Evolutionary conservation across 1,140 invertebrate genomes (phyloP).

Genomic region (Camponotus vicinus): DNA sequence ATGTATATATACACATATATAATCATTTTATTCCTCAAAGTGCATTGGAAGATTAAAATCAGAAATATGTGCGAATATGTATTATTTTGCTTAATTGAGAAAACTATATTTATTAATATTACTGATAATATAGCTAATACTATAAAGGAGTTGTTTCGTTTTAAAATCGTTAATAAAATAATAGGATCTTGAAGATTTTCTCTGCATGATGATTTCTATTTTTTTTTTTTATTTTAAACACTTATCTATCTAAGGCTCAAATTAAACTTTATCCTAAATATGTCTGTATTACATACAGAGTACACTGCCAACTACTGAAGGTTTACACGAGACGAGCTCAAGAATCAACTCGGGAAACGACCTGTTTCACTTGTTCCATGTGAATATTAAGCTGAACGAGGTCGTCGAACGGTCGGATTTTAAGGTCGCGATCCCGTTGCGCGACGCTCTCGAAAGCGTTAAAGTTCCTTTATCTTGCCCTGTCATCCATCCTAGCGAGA

Average conservation of each 20-base stretch:
- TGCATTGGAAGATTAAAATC: background rate
- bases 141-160: background rate
- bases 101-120: background rate
- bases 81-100: background rate
- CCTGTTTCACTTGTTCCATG: constrained; percentile 60
- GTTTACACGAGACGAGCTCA: constrained; percentile 86
- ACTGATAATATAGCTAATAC: background rate
- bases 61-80: background rate
- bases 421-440: background rate
- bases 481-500: background rate
- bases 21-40: background rate
- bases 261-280: background rate
- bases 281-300: constrained; percentile 78
- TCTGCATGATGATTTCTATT: no score
- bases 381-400: background rate
- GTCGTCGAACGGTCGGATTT: background rate
- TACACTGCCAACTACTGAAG: constrained; percentile 87
- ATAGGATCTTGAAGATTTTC: no score
- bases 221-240: no score
- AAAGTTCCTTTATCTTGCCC: constrained; percentile 72
- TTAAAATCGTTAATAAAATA: no score
- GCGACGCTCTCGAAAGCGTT: constrained; percentile 12
- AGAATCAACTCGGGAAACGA: constrained; percentile 53
- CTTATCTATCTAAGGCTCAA: no score
- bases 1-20: background rate